Conservation (phyloP, 2,888 invertebrate genomes). For the Drosophila affinis region DNA sequence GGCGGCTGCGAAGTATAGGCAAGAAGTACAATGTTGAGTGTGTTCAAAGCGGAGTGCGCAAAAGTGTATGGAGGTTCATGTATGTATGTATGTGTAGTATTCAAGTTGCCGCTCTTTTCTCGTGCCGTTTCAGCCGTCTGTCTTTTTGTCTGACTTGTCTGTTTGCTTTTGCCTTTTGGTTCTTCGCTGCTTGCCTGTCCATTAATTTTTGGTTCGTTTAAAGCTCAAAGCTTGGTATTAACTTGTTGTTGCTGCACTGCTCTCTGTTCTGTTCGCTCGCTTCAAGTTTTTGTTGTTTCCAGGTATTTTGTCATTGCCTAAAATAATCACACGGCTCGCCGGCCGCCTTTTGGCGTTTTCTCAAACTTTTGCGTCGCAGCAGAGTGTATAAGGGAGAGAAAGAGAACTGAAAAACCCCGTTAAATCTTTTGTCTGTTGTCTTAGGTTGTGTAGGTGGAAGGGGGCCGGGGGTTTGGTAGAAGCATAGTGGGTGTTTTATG, state of each 20-base stretch:
- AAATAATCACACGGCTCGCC: constrained; percentile 56
- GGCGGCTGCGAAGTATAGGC: not conserved
- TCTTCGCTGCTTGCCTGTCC: constrained; percentile 23
- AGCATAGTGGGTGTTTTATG: constrained; percentile 53
- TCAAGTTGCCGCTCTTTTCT: constrained; percentile 74
- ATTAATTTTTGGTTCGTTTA: constrained; percentile 56
- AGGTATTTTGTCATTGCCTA: constrained; percentile 68
- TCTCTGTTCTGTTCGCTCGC: constrained; percentile 52
- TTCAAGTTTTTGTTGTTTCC: constrained; percentile 49
- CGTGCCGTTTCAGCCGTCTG: constrained; percentile 61
- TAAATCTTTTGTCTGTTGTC: constrained; percentile 65
- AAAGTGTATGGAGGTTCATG: constrained; percentile 53
- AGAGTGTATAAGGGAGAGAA: constrained; percentile 24
- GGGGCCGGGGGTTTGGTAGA: constrained; percentile 4
- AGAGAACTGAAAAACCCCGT: constrained; percentile 16
- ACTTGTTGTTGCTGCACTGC: constrained; percentile 26
- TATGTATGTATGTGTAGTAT: constrained; percentile 50
- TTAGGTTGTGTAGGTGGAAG: constrained; percentile 51
- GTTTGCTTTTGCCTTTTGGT: constrained; percentile 59
- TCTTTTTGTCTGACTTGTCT: constrained; percentile 54
- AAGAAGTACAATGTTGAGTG: constrained; percentile 24
- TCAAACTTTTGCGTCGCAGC: constrained; percentile 42
- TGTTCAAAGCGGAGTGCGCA: constrained; percentile 70
- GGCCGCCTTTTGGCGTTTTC: constrained; percentile 12
- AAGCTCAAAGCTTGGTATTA: constrained; percentile 66